Evolutionary conservation across 2,888 invertebrate species (phyloP).

Genomic region (Xestia sexstrigata): DNA sequence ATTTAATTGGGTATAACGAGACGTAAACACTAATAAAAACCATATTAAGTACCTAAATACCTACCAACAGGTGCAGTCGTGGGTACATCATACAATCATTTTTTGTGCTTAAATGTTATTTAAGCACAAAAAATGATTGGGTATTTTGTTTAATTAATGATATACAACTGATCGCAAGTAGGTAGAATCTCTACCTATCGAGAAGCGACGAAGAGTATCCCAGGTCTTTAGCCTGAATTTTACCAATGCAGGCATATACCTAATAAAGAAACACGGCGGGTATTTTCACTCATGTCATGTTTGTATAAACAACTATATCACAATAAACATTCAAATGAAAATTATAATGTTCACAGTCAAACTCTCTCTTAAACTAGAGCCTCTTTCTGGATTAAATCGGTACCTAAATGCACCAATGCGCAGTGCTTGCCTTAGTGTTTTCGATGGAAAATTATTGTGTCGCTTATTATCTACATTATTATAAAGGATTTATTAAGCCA

Average conservation of each 20-base stretch:
- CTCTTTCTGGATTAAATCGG: neutral
- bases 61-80: neutral
- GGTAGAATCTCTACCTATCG: neutral
- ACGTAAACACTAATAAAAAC: neutral
- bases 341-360: neutral
- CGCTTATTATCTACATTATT: neutral
- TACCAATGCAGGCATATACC: neutral
- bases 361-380: neutral
- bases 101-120: neutral
- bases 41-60: neutral
- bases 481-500: neutral
- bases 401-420: neutral
- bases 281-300: neutral
- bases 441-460: neutral
- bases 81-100: neutral
- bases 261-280: neutral
- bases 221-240: neutral
- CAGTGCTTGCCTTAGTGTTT: neutral
- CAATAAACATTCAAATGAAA: neutral
- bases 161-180: neutral
- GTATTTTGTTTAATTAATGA: neutral
- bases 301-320: neutral
- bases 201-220: neutral
- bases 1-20: conserved; percentile 1
- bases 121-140: neutral